Conservation (phyloP, 2,888 invertebrate species). For the Lysandra coridon region DNA sequence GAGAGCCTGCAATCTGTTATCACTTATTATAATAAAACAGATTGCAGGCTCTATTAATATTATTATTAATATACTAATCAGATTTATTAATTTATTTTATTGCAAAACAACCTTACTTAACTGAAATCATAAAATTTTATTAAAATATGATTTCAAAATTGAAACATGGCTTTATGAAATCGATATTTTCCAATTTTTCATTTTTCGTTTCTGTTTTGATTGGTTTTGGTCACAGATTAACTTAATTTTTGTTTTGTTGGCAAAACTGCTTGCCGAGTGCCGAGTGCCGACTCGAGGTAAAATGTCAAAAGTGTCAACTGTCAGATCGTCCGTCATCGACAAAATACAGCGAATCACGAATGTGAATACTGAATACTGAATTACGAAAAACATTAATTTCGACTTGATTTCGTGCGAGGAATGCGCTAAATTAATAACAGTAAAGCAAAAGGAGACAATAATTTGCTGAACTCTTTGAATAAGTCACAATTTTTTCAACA, state of each 20-base stretch:
- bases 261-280: background rate
- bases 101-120: no score
- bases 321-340: background rate
- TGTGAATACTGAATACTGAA: background rate
- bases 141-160: no score
- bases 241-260: background rate
- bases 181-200: no score
- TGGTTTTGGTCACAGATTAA: no score
- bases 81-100: no score
- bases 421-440: constrained; percentile 41
- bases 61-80: no score
- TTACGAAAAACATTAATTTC: background rate
- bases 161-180: no score
- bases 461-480: background rate
- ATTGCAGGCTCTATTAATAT: no score
- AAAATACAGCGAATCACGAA: background rate
- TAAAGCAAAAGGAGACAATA: background rate
- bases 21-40: no score
- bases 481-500: constrained; percentile 31
- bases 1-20: no score
- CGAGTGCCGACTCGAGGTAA: background rate
- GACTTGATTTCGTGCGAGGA: background rate
- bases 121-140: no score
- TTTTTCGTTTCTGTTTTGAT: background rate
- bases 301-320: no score